phyloP scores from a whole-genome alignment of 64 coral and sea anemone species.

The Acropora tenuis region DNA sequence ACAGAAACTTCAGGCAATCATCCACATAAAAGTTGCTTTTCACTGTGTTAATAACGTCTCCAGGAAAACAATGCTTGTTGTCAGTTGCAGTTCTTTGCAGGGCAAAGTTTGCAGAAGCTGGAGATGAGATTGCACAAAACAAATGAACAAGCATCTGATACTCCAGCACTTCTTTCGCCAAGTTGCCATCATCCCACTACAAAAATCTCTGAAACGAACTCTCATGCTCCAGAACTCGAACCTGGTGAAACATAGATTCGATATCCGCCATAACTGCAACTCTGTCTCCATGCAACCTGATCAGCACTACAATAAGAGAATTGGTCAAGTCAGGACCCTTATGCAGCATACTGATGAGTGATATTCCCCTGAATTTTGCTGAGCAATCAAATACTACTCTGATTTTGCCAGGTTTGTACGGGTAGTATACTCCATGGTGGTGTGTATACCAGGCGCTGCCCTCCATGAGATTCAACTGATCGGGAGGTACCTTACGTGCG shows the following conservation, averaged over 20 bases:
- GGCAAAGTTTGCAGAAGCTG: conserved; percentile 67
- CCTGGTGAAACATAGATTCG: conserved; percentile 60
- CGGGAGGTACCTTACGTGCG: conserved; percentile 15
- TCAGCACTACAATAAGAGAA: conserved; percentile 37
- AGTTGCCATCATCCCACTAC: conserved; percentile 54
- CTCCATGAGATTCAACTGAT: not conserved
- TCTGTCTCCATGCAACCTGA: conserved; percentile 46
- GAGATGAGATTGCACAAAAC: conserved; percentile 47
- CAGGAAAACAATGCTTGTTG: conserved; percentile 9
- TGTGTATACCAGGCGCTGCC: conserved; percentile 62
- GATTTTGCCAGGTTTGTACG: conserved; percentile 52
- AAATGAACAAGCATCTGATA: conserved; percentile 37
- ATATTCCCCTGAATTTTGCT: conserved; percentile 45
- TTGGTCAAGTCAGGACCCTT: conserved; percentile 61
- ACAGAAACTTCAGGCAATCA: not conserved
- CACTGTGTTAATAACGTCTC: conserved; percentile 12
- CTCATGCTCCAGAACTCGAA: conserved; percentile 26
- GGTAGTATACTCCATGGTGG: conserved; percentile 54
- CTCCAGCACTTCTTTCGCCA: not conserved
- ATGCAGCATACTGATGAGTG: conserved; percentile 44
- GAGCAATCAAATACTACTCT: conserved; percentile 57
- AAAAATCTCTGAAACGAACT: conserved; percentile 41
- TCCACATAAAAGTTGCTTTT: conserved; percentile 62
- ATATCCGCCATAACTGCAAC: conserved; percentile 61
- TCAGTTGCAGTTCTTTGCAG: conserved; percentile 49